A percentile compares a stretch with the other conserved stretches of the same genome.
Evolutionary conservation across 2,797 vertebrate species (phyloP).

Genomic region (Melanotaenia boesemani): DNA sequence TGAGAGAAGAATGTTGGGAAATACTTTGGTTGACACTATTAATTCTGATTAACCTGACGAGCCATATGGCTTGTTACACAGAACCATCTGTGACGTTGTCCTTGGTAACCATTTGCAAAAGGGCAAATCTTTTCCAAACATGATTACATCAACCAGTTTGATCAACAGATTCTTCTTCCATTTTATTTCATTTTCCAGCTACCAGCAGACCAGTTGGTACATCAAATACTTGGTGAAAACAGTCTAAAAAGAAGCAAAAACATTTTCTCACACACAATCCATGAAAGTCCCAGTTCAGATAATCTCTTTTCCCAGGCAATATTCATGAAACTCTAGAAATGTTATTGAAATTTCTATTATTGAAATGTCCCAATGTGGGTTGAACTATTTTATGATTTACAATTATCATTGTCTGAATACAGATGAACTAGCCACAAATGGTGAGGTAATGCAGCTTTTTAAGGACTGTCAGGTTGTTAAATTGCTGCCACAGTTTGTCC

Average conservation of each 20-base stretch:
- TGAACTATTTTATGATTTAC: too few species aligned
- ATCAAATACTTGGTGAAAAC: background rate
- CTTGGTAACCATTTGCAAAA: conserved; percentile 4
- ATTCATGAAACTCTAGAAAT: too few species aligned
- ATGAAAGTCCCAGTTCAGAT: background rate
- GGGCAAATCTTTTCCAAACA: background rate
- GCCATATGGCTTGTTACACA: background rate
- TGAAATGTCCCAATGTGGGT: too few species aligned
- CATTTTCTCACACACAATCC: background rate
- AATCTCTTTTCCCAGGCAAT: too few species aligned
- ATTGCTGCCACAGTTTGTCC: background rate
- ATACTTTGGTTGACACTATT: background rate
- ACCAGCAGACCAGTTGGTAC: background rate
- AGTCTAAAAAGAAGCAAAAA: background rate
- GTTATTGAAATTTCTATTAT: too few species aligned
- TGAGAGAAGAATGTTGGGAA: background rate
- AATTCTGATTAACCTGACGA: background rate
- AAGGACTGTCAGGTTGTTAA: background rate
- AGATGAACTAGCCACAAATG: too few species aligned
- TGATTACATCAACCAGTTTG: background rate
- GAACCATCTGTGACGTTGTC: conserved; percentile 1
- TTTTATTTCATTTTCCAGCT: background rate
- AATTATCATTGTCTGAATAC: too few species aligned
- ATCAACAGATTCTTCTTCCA: background rate
- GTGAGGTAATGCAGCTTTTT: too few species aligned